Evolutionary conservation across 1,140 invertebrate species (phyloP).

Genomic region (Oryzaephilus surinamensis): DNA sequence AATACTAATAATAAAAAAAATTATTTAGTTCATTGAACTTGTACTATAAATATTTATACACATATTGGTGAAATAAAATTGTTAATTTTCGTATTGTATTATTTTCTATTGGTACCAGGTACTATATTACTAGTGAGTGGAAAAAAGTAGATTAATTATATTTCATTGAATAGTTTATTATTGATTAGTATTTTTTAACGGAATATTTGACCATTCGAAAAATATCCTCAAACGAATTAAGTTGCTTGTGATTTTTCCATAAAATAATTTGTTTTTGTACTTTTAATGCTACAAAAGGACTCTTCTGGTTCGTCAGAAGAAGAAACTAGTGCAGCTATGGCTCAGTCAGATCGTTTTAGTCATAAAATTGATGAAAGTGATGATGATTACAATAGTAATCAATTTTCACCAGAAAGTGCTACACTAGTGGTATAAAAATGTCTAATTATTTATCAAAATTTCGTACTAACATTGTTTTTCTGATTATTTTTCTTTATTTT

Average conservation of each 20-base stretch:
- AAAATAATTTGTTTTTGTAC: slow-evolving; percentile 2
- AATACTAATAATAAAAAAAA: neutral
- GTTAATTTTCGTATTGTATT: no score
- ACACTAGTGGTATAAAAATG: slow-evolving; percentile 27
- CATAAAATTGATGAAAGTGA: slow-evolving; percentile 31
- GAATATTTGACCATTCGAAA: slow-evolving; percentile 3
- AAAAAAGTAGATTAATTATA: slow-evolving; percentile 7
- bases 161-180: slow-evolving; percentile 8
- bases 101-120: slow-evolving; percentile 7
- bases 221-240: neutral
- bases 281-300: slow-evolving; percentile 31
- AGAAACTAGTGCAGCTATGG: slow-evolving; percentile 27
- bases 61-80: no score
- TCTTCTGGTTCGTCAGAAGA: slow-evolving; percentile 34
- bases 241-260: neutral
- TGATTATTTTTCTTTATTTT: slow-evolving; percentile 4
- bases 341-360: slow-evolving; percentile 23
- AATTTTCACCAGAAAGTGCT: slow-evolving; percentile 29
- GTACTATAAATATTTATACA: no score
- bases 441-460: neutral
- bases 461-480: neutral
- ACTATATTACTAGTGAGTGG: slow-evolving; percentile 2
- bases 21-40: neutral
- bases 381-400: slow-evolving; percentile 35
- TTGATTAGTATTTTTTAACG: slow-evolving; percentile 9